A percentile compares a stretch with the other conserved stretches of the same genome.
Evolutionary conservation across 2,888 invertebrate genomes (phyloP).

Genomic region (Apomyelois bistriatella): DNA sequence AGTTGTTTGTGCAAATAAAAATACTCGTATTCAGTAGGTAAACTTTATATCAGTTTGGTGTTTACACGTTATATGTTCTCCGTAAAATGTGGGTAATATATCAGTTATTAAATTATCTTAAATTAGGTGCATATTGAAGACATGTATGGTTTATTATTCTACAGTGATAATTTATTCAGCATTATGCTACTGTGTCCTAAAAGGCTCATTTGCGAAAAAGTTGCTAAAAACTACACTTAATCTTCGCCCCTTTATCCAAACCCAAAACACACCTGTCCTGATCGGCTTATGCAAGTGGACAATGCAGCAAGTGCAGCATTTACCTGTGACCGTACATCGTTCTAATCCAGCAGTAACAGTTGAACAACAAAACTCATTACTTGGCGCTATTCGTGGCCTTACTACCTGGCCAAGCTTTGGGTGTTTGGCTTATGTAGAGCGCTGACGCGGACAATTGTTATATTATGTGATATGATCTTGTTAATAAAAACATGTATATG

Average conservation of each 20-base stretch:
- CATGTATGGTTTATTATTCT: too few relatives aligned
- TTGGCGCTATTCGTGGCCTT: constrained; percentile 57
- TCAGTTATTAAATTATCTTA: too few relatives aligned
- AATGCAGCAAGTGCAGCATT: constrained; percentile 32
- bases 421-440: constrained; percentile 19
- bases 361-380: constrained; percentile 77
- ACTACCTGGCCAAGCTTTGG: constrained; percentile 54
- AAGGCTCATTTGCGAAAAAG: not conserved
- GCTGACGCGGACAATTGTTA: constrained; percentile 12
- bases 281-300: constrained; percentile 17
- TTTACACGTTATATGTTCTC: too few relatives aligned
- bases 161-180: too few relatives aligned
- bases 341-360: constrained; percentile 63
- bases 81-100: too few relatives aligned
- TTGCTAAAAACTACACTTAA: not conserved
- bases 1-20: too few relatives aligned
- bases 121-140: too few relatives aligned
- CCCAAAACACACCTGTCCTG: constrained; percentile 1
- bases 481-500: too few relatives aligned
- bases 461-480: constrained; percentile 9
- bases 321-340: constrained; percentile 43
- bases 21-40: too few relatives aligned
- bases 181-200: too few relatives aligned
- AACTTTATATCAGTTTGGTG: too few relatives aligned
- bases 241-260: not conserved